A percentile compares a stretch with the other conserved stretches of the same genome.
These are phyloP conservation scores for Acanthococcus lagerstroemiae DNA, from an alignment of 2,888 invertebrate genomes.

Conservation along the genomic window DNA sequence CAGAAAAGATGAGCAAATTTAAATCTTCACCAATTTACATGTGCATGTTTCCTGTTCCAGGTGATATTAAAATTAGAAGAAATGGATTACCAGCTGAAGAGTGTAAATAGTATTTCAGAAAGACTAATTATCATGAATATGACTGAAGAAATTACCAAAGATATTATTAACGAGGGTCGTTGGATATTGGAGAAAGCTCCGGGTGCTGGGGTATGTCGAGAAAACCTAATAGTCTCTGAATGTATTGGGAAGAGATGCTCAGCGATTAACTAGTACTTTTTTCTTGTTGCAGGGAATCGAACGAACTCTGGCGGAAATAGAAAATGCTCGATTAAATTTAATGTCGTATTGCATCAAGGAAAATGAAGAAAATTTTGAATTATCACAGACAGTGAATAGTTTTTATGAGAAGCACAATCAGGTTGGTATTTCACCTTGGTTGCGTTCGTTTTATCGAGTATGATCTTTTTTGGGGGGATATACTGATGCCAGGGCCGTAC, in stretches of 20 bases:
- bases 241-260: no score
- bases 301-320: constrained; percentile 58
- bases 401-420: constrained; percentile 60
- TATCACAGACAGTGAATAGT: constrained; percentile 56
- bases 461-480: no score
- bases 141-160: constrained; percentile 31
- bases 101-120: constrained; percentile 19
- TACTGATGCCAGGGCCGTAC: no score
- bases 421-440: constrained; percentile 37
- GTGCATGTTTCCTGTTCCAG: constrained; percentile 6
- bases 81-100: constrained; percentile 23
- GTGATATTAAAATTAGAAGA: constrained; percentile 24
- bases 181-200: constrained; percentile 58
- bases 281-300: constrained; percentile 48
- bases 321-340: constrained; percentile 59
- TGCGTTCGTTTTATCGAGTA: no score
- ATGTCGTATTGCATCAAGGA: constrained; percentile 55
- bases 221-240: no score
- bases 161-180: constrained; percentile 51
- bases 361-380: constrained; percentile 56
- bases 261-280: no score
- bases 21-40: no score
- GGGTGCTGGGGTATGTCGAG: constrained; percentile 55
- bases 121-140: constrained; percentile 28
- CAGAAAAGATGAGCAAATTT: no score